Evolutionary conservation across 2,113 vertebrate species (phyloP).

Genomic region (Corythaixoides concolor): DNA sequence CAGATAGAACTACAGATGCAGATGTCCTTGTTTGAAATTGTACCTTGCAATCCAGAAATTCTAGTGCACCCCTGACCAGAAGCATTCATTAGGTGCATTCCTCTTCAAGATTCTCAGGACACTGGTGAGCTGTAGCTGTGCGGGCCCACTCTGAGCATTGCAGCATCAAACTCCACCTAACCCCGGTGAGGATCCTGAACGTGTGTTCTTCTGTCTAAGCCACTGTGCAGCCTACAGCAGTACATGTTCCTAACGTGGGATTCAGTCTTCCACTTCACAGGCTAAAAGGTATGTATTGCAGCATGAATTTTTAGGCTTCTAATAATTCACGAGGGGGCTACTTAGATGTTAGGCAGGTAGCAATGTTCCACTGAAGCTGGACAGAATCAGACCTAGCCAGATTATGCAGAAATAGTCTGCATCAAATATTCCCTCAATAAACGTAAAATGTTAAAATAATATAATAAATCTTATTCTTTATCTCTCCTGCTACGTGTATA

Average conservation of each 20-base stretch:
- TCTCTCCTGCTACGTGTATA: neutral
- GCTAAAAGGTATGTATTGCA: neutral
- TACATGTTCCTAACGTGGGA: accelerated
- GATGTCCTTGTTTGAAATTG: neutral
- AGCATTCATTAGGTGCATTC: neutral
- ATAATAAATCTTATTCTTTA: neutral
- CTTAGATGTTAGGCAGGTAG: neutral
- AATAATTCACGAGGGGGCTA: neutral
- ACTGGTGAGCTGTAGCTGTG: neutral
- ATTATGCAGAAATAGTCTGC: neutral
- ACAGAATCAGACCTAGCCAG: neutral
- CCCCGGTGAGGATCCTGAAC: neutral
- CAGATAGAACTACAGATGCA: neutral
- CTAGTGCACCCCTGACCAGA: neutral
- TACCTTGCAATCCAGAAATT: neutral
- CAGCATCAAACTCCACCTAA: neutral
- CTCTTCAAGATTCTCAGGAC: neutral
- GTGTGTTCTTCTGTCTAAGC: neutral
- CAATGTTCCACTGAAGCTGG: neutral
- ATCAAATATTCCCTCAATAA: neutral
- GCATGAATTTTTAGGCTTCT: neutral
- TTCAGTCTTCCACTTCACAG: neutral
- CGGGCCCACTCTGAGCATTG: neutral
- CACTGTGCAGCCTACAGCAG: neutral
- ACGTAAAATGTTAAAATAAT: neutral